Conservation (phyloP, 2,113 vertebrate genomes). For the Mormyrus iriodes region DNA sequence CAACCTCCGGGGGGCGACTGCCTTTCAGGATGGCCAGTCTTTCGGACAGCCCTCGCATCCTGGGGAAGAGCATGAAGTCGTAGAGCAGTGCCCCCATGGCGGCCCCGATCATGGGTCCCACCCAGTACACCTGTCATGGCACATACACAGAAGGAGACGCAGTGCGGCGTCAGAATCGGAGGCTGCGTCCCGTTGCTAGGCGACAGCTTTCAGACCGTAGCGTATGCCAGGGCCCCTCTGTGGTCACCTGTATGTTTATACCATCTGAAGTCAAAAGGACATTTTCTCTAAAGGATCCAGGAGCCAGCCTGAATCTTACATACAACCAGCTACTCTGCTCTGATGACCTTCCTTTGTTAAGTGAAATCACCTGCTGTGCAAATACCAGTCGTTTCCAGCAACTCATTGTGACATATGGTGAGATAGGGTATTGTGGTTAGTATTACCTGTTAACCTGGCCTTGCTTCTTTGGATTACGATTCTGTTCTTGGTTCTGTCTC, state of each 20-base stretch:
- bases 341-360: background rate
- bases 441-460: background rate
- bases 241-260: background rate
- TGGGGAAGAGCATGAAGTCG: slow-evolving; percentile 84
- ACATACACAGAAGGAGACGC: slow-evolving; percentile 25
- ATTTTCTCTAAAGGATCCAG: background rate
- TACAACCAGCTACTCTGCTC: background rate
- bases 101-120: slow-evolving; percentile 81
- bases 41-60: slow-evolving; percentile 77
- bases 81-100: slow-evolving; percentile 77
- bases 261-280: background rate
- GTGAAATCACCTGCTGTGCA: background rate
- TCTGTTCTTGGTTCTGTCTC: background rate
- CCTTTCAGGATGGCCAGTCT: slow-evolving; percentile 84
- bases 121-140: slow-evolving; percentile 79
- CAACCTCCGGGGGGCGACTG: slow-evolving; percentile 61
- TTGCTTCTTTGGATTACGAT: background rate
- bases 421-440: background rate
- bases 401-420: background rate
- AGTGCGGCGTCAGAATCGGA: background rate
- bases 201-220: background rate
- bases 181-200: background rate
- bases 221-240: background rate
- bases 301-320: background rate
- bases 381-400: background rate